phyloP scores from a whole-genome alignment of 2,888 invertebrate species.

The Sinopyrophorus schimmeli region DNA sequence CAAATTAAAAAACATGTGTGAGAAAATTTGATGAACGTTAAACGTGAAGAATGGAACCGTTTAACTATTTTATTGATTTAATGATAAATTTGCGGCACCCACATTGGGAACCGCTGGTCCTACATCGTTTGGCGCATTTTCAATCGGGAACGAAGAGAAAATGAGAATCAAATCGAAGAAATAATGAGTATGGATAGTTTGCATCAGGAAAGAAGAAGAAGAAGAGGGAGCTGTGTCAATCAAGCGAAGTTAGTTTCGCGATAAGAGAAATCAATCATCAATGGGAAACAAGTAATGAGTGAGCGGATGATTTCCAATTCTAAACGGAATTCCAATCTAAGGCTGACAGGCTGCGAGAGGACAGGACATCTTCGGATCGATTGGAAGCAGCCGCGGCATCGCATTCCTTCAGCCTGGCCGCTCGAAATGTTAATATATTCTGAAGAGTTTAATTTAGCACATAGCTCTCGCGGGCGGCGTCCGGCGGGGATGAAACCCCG shows the following conservation, averaged over 20 bases:
- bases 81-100: no score
- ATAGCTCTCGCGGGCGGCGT: constrained; percentile 52
- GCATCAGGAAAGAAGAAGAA: no score
- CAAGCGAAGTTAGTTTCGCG: neutral
- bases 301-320: constrained; percentile 27
- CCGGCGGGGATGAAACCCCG: constrained; percentile 40
- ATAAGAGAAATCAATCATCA: constrained; percentile 14
- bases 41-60: no score
- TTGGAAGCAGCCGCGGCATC: constrained; percentile 38
- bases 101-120: no score
- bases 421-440: constrained; percentile 57
- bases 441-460: constrained; percentile 57
- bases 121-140: no score
- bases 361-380: constrained; percentile 44
- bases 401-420: constrained; percentile 46
- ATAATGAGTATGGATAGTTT: no score
- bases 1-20: no score
- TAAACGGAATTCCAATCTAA: constrained; percentile 23
- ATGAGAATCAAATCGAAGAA: no score
- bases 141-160: no score
- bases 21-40: no score
- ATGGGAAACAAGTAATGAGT: constrained; percentile 21
- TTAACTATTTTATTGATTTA: no score
- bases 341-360: constrained; percentile 32
- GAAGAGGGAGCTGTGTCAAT: no score